Evolutionary conservation across 64 coral and sea anemone species (phyloP), one percentile per base, ranked within the genome.

Genomic region (Stichodactyla helianthus): DNA sequence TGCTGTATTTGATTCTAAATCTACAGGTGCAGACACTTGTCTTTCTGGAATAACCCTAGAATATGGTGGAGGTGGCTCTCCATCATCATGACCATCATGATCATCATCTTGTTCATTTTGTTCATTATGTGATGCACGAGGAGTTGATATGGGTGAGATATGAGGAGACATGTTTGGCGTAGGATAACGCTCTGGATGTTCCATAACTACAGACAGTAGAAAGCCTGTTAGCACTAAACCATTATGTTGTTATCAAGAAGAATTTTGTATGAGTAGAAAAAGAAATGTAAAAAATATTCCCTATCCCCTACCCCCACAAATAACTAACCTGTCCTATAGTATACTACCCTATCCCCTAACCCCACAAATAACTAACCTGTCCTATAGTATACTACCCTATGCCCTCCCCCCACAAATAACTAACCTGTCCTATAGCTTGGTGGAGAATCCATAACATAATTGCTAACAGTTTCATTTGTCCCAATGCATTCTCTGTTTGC

Each of bases 341-440:
- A 59, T 19, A 10, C 6, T 65, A 5, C 19, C 19, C 15, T 19
- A 65, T 16, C 10, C 5, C n/a, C 68, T 23, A 3, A 4, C 25
- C 68, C 25, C 25, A 74, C 26, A 74, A 23, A 23, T 74, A 26
- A 74, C 86, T 56, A 59, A 91, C 93, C 93, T 16, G 59, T 61
- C 10, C 59, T 10, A 58, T 58, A 58, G 56, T 15, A 58, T 18
- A 9, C 5, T 64, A 3, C 18, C 18, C 14, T 18, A 64, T 14
- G 0, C 5, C n/a, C 68, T 23, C 28, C 19, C 25, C 68, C 25
- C 25, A 71, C 25, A 71, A 22, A 22, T 71, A 25, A 71, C 86
- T 56, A 58, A 91, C 93, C 93, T 88, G 93, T 95, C 27, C 89
- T 82, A 65, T 95, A 95, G 25, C 85, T 88, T 4, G 93, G 93